A percentile compares a stretch with the other conserved stretches of the same genome.
Conservation (phyloP, 2,113 vertebrate genomes). For the Oncorhynchus nerka region DNA sequence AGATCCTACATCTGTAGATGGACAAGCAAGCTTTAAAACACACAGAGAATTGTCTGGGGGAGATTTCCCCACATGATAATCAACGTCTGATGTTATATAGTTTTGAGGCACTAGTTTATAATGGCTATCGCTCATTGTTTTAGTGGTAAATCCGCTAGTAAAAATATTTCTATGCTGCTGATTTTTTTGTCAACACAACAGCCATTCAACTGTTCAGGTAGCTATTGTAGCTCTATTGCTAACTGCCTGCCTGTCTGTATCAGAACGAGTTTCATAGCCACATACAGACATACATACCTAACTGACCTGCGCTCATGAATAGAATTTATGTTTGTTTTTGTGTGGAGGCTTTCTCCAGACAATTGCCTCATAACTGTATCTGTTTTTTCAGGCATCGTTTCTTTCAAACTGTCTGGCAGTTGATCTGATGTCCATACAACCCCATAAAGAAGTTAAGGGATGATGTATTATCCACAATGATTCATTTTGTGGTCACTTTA, state of each 20-base stretch:
- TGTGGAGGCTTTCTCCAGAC: slow-evolving; percentile 23
- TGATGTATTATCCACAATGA: slow-evolving; percentile 27
- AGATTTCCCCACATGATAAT: too few species aligned
- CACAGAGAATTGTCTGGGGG: too few species aligned
- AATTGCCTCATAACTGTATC: slow-evolving; percentile 47
- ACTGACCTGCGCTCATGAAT: slow-evolving; percentile 41
- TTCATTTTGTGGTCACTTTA: slow-evolving; percentile 18
- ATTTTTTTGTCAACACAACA: slow-evolving; percentile 9
- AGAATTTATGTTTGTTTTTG: slow-evolving; percentile 52
- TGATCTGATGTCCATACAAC: background rate
- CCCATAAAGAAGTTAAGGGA: background rate
- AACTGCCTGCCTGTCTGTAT: slow-evolving; percentile 18
- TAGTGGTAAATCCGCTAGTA: background rate
- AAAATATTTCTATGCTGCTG: slow-evolving; percentile 17
- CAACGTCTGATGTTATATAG: background rate
- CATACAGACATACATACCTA: slow-evolving; percentile 33
- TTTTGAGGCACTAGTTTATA: too few species aligned
- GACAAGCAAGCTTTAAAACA: too few species aligned
- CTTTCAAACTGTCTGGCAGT: background rate
- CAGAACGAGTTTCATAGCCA: slow-evolving; percentile 15
- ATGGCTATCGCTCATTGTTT: background rate
- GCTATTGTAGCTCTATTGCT: background rate
- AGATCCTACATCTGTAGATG: too few species aligned
- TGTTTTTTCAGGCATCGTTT: slow-evolving; percentile 58
- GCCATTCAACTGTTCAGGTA: background rate